Conservation (phyloP, 2,797 vertebrate genomes). For the Microctenopoma stevenorrisi region DNA sequence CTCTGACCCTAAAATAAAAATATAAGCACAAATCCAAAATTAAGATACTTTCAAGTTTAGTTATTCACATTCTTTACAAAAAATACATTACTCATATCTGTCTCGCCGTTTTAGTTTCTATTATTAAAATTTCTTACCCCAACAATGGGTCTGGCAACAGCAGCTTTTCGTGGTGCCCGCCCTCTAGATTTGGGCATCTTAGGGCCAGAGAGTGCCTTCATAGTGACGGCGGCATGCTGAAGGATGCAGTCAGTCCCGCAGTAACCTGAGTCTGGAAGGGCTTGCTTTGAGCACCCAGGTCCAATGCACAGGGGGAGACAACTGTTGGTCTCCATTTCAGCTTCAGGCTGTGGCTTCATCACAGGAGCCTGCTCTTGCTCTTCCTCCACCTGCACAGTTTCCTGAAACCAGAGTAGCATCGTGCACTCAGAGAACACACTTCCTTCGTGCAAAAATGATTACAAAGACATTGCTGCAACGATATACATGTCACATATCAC, state of each 20-base stretch:
- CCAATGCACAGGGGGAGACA: conserved; percentile 89
- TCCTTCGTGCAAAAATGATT: conserved; percentile 10
- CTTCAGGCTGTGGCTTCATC: conserved; percentile 27
- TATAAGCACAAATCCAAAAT: conserved; percentile 24
- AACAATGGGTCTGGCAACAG: conserved; percentile 69
- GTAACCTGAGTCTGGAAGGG: conserved; percentile 93
- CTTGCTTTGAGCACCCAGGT: conserved; percentile 87
- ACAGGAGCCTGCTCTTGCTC: conserved; percentile 12
- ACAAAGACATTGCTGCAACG: background rate
- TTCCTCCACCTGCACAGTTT: conserved; percentile 41
- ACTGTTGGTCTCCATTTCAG: conserved; percentile 71
- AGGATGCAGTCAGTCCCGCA: conserved; percentile 96
- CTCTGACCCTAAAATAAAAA: conserved; percentile 83
- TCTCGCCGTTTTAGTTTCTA: background rate
- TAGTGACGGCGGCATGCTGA: conserved; percentile 92
- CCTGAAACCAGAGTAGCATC: conserved; percentile 70
- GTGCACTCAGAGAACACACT: conserved; percentile 47
- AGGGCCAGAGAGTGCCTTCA: conserved; percentile 88
- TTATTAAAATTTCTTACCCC: conserved; percentile 80
- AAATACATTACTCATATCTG: background rate
- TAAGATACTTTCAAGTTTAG: background rate
- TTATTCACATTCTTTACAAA: background rate
- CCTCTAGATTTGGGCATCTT: conserved; percentile 85
- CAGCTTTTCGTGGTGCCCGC: conserved; percentile 79
- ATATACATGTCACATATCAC: conserved; percentile 2